A percentile compares a stretch with the other conserved stretches of the same genome.
phyloP scores from a whole-genome alignment of 1,140 invertebrate species.

The Hylaeus anthracinus region DNA sequence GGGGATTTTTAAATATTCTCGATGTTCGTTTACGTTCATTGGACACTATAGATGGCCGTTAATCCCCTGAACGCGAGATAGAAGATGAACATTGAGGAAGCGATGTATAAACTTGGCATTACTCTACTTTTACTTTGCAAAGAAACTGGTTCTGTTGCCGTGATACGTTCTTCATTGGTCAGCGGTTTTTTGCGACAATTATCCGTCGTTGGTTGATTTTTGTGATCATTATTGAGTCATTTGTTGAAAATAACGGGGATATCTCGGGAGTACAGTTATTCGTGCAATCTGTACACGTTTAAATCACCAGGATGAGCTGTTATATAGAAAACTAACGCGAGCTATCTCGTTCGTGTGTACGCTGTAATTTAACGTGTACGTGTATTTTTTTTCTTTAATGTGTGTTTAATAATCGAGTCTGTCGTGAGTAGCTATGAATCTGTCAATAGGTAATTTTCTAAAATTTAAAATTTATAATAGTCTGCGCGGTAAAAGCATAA shows the following conservation, averaged over 20 bases:
- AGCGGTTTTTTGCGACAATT: slow-evolving; percentile 6
- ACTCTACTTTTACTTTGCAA: background rate
- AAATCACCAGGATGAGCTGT: background rate
- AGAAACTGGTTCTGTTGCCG: slow-evolving; percentile 7
- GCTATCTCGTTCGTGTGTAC: background rate
- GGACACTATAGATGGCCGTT: slow-evolving; percentile 25
- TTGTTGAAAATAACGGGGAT: slow-evolving; percentile 5
- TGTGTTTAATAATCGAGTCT: background rate
- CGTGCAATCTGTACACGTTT: background rate
- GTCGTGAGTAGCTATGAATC: background rate
- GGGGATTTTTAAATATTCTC: background rate
- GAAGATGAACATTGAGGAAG: slow-evolving; percentile 9
- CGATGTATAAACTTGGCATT: slow-evolving; percentile 21
- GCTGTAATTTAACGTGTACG: background rate
- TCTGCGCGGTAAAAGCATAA: background rate
- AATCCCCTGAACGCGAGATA: slow-evolving; percentile 13
- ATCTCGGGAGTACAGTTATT: background rate
- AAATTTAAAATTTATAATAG: background rate
- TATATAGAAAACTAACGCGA: background rate
- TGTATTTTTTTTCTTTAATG: background rate
- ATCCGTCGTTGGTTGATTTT: slow-evolving; percentile 9
- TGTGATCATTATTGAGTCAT: slow-evolving; percentile 5
- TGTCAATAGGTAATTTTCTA: background rate
- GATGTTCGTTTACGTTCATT: slow-evolving; percentile 11
- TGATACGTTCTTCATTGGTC: background rate